phyloP scores from a whole-genome alignment of 1,140 invertebrate species.

The Euura saliciscinereae region DNA sequence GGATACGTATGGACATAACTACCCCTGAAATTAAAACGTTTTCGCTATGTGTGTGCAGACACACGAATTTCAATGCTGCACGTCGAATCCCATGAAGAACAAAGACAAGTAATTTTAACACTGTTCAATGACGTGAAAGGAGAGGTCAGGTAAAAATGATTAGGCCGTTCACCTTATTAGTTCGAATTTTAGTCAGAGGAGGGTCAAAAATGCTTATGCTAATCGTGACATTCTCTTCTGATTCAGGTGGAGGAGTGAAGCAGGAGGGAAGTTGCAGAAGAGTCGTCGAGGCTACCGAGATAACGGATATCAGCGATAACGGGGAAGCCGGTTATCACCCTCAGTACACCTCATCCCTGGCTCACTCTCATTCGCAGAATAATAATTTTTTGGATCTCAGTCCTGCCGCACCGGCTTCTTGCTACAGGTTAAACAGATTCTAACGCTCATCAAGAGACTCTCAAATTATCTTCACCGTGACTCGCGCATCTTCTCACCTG shows the following conservation, averaged over 20 bases:
- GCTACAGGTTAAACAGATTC: conserved; percentile 33
- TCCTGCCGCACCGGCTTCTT: conserved; percentile 27
- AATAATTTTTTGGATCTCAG: conserved; percentile 40
- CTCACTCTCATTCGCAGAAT: conserved; percentile 24
- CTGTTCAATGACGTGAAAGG: no score
- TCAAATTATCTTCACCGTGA: no score
- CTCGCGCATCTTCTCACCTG: no score
- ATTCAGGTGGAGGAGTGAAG: conserved; percentile 35
- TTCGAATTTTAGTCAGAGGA: no score
- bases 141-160: no score
- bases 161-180: no score
- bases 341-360: conserved; percentile 21
- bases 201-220: no score
- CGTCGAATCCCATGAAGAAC: no score
- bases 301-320: not conserved
- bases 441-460: not conserved
- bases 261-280: conserved; percentile 41
- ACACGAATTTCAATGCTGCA: no score
- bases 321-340: conserved; percentile 29
- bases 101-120: no score
- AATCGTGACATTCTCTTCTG: no score
- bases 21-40: not conserved
- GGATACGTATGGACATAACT: no score
- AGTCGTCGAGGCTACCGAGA: conserved; percentile 13
- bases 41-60: not conserved